A percentile compares a stretch with the other conserved stretches of the same genome.
Evolutionary conservation across 1,140 invertebrate genomes (phyloP).

Genomic region (Heliconius himera): DNA sequence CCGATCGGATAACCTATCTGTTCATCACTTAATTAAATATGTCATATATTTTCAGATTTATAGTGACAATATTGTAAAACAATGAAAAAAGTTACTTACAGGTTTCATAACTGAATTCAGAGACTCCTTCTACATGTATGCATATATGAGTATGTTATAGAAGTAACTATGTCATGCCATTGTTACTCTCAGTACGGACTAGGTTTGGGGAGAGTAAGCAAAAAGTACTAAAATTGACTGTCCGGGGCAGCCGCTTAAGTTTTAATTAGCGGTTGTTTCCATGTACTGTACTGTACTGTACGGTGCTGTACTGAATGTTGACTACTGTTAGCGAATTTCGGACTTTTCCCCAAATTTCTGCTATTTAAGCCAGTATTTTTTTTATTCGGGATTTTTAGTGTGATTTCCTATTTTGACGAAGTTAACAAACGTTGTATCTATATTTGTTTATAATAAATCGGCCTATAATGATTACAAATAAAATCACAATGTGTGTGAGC

Average conservation of each 20-base stretch:
- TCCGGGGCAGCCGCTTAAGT: slow-evolving; percentile 52
- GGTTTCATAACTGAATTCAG: too few relatives aligned
- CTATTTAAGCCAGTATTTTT: neutral
- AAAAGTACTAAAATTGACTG: slow-evolving; percentile 54
- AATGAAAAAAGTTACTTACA: neutral
- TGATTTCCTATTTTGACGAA: neutral
- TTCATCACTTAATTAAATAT: too few relatives aligned
- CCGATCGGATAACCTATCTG: too few relatives aligned
- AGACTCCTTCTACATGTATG: neutral
- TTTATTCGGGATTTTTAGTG: neutral
- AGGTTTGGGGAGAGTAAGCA: slow-evolving; percentile 30
- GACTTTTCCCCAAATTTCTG: neutral
- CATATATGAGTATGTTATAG: neutral
- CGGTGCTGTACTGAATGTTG: slow-evolving; percentile 6
- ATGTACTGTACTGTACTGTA: neutral
- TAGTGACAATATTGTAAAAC: neutral
- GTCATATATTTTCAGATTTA: too few relatives aligned
- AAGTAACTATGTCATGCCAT: slow-evolving; percentile 7
- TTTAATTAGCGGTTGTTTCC: slow-evolving; percentile 50
- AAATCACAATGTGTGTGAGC: too few relatives aligned
- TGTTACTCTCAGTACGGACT: slow-evolving; percentile 16
- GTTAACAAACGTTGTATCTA: too few relatives aligned
- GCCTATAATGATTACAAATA: too few relatives aligned
- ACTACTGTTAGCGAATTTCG: slow-evolving; percentile 16
- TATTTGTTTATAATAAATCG: too few relatives aligned